phyloP scores from a whole-genome alignment of 2,888 invertebrate genomes.

The Calameuta filiformis region DNA sequence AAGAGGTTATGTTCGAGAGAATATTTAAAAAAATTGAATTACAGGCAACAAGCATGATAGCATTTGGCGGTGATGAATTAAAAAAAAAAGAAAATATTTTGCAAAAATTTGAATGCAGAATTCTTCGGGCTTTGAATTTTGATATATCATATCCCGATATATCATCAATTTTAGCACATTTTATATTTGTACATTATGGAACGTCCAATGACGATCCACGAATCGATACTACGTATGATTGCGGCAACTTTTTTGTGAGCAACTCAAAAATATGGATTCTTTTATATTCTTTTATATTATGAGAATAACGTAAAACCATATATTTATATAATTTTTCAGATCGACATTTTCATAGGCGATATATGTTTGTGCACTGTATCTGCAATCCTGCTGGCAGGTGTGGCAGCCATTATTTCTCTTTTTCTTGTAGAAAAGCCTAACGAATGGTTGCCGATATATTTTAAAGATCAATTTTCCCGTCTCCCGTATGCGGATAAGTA shows the following conservation, averaged over 20 bases:
- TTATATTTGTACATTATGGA: constrained; percentile 24
- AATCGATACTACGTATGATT: constrained; percentile 30
- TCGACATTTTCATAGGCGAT: too few relatives aligned
- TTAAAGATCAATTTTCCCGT: too few relatives aligned
- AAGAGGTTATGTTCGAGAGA: neutral
- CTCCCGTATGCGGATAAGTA: too few relatives aligned
- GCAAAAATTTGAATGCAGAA: constrained; percentile 37
- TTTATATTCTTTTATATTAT: too few relatives aligned
- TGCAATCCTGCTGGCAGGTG: too few relatives aligned
- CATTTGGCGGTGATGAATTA: constrained; percentile 35
- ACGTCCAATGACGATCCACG: neutral
- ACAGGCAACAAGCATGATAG: constrained; percentile 40
- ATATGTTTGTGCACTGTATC: too few relatives aligned
- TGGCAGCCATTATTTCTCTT: too few relatives aligned
- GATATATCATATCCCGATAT: constrained; percentile 47
- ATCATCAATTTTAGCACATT: constrained; percentile 37
- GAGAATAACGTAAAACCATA: neutral
- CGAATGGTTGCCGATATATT: too few relatives aligned
- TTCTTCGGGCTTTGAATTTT: constrained; percentile 41
- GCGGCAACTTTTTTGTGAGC: constrained; percentile 46
- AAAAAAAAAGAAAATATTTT: constrained; percentile 27
- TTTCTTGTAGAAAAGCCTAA: too few relatives aligned
- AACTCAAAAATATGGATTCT: neutral
- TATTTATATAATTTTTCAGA: neutral
- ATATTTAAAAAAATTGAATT: neutral